Percentiles rank a stretch among this genome's conserved stretches.
phyloP scores from a whole-genome alignment of 2,888 invertebrate genomes.

The Oscheius onirici region DNA sequence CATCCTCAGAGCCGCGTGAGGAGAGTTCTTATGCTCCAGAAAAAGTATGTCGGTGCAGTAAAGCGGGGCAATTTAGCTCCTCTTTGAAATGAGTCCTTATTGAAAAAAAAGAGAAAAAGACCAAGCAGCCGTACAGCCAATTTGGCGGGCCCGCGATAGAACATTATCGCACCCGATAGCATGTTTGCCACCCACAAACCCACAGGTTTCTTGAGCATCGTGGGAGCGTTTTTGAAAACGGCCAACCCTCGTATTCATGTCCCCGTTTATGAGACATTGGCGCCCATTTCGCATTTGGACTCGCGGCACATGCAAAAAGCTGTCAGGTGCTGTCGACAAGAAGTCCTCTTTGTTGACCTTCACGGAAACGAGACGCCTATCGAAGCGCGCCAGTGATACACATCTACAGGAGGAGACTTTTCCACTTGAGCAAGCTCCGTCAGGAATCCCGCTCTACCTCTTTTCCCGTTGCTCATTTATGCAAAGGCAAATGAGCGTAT shows the following conservation, averaged over 20 bases:
- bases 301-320: conserved; percentile 27
- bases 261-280: conserved; percentile 14
- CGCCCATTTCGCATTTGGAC: conserved; percentile 6
- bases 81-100: no score
- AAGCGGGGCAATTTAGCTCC: not conserved
- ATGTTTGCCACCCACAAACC: conserved; percentile 17
- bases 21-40: not conserved
- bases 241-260: not conserved
- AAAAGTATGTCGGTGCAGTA: conserved; percentile 11
- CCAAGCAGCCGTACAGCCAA: no score
- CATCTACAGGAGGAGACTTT: conserved; percentile 28
- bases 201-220: not conserved
- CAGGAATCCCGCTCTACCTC: not conserved
- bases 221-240: no score
- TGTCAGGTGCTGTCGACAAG: conserved; percentile 28
- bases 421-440: conserved; percentile 29
- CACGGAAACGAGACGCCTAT: conserved; percentile 29
- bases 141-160: no score
- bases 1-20: not conserved
- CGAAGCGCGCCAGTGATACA: conserved; percentile 30
- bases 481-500: not conserved
- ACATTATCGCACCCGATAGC: conserved; percentile 15
- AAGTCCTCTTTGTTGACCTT: conserved; percentile 31
- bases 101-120: no score
- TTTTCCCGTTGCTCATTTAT: conserved; percentile 2